Evolutionary conservation across 2,797 vertebrate species (phyloP), one percentile per base, ranked within the genome.

Genomic region (Pelodytes ibericus): DNA sequence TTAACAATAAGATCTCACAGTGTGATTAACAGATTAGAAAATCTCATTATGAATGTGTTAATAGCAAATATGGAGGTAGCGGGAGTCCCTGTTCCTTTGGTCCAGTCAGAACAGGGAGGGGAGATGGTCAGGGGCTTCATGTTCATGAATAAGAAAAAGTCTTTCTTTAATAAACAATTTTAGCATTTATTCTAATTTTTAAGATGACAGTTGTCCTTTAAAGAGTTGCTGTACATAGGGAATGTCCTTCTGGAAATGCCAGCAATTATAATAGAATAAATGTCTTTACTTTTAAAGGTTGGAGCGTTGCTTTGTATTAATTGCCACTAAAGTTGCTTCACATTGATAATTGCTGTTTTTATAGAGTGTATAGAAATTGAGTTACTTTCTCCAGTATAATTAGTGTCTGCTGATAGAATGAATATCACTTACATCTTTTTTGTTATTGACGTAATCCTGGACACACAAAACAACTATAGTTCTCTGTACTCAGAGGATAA

Each of bases 261-360:
- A 29, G 30, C 41, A 69, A 62, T 69, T 69, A 75, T 47, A 60
- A 59, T 24, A 56, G 25, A 27, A 61, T 36, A 53, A 69, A 10
- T 53, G 22, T 27, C 57, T 56, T 56, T n/a, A n/a, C 20, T 58
- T 58, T 69, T 20, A 41, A 10, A 68, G 39, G 27, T 31, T 60
- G 15, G 58, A 18, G 26, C 26, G 36, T 44, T 60, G 41, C 56
- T 49, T 57, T 33, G 16, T 3, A n/a, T 4, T 25, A 49, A 69
- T 69, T 36, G 20, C 24, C 53, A 69, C 8, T 39, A 49, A 8
- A 26, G 24, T 5, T 53, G 30, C 31, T 24, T 69, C 7, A 53
- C 33, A 53, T 25, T 11, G 22, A 53, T 64, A 18, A 72, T 53
- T 36, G n/a, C 47, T 20, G 44, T 49, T 30, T 63, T 53, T 53